A percentile compares a stretch with the other conserved stretches of the same genome.
phyloP scores from a whole-genome alignment of 1,140 invertebrate genomes.

The Drosophila cardini region DNA sequence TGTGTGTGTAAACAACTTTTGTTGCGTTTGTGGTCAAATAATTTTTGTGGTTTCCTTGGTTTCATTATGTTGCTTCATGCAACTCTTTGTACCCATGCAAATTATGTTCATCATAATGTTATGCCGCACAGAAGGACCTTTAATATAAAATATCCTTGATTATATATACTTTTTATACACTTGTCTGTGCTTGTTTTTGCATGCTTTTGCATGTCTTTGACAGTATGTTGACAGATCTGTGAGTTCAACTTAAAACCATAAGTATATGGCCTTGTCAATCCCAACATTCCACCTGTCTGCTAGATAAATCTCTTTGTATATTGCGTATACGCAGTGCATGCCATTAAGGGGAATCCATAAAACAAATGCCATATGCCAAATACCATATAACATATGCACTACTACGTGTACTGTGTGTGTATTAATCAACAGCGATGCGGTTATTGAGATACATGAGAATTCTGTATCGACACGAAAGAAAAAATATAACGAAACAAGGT shows the following conservation, averaged over 20 bases:
- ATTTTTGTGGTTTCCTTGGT: conserved; percentile 11
- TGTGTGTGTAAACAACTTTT: neutral
- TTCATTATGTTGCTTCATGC: neutral
- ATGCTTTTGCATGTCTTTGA: neutral
- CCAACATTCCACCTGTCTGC: neutral
- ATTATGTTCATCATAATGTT: neutral
- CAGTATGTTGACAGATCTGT: conserved; percentile 9
- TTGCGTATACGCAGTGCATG: conserved; percentile 42
- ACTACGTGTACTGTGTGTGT: conserved; percentile 2
- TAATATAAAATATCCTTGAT: conserved; percentile 5
- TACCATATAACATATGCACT: conserved; percentile 15
- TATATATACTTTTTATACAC: neutral
- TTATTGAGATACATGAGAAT: conserved; percentile 34
- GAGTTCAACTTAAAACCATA: conserved; percentile 1
- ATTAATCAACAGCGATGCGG: conserved; percentile 20
- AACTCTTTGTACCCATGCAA: neutral
- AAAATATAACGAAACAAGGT: conserved; percentile 45
- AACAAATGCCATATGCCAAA: conserved; percentile 33
- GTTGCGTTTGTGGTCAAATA: conserved; percentile 12
- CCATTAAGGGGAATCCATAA: conserved; percentile 15
- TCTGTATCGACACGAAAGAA: conserved; percentile 28
- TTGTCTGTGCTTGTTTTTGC: neutral
- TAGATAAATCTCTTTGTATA: conserved; percentile 27
- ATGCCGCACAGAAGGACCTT: neutral
- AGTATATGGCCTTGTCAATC: conserved; percentile 17